Evolutionary conservation across 2,113 vertebrate genomes (phyloP).

Genomic region (Otolemur garnettii): DNA sequence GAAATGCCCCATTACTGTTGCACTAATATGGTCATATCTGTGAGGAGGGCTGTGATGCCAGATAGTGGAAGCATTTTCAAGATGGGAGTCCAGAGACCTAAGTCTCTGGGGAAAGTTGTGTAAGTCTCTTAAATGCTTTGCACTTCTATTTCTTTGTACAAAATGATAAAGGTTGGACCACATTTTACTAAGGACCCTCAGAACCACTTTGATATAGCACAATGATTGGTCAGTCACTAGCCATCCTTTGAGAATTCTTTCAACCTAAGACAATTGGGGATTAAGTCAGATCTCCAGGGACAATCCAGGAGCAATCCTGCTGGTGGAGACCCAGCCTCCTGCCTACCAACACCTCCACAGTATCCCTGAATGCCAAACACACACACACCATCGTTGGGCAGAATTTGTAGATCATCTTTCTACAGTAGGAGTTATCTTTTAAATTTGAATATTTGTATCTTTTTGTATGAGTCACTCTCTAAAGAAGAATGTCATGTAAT

Average conservation of each 20-base stretch:
- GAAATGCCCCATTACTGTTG: not conserved
- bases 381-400: not conserved
- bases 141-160: not conserved
- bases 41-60: not conserved
- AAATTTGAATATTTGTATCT: not conserved
- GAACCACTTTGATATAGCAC: not conserved
- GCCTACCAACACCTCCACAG: not conserved
- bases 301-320: no score
- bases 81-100: not conserved
- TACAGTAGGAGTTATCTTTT: not conserved
- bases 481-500: not conserved
- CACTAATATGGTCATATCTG: not conserved
- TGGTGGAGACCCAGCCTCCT: not conserved
- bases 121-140: not conserved
- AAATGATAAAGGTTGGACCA: not conserved
- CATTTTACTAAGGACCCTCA: not conserved
- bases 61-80: not conserved
- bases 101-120: not conserved
- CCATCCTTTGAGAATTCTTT: not conserved
- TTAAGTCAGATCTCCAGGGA: not conserved
- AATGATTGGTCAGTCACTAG: not conserved
- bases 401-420: not conserved
- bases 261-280: not conserved
- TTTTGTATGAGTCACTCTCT: constrained; percentile 3
- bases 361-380: not conserved